Evolutionary conservation across 2,797 vertebrate species (phyloP).

Genomic region (Neomorphus geoffroyi): DNA sequence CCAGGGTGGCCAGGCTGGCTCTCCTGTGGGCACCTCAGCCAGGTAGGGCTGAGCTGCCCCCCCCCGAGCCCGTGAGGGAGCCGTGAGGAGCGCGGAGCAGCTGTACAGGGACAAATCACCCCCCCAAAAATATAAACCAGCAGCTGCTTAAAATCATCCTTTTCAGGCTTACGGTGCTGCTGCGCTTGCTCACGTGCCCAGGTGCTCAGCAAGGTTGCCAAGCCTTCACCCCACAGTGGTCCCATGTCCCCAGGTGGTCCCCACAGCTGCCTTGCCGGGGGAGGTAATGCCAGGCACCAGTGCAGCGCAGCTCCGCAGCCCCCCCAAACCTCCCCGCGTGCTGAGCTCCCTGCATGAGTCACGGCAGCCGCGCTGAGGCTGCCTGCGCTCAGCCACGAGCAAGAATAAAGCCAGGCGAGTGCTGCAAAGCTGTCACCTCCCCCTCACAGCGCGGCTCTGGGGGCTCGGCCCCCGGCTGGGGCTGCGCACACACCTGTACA

Average conservation of each 20-base stretch:
- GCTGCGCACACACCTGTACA: background rate
- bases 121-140: fast-evolving
- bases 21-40: fast-evolving
- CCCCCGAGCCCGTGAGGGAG: background rate
- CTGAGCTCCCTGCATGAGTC: background rate
- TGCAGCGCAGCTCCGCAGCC: background rate
- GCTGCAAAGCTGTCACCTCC: background rate
- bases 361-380: background rate
- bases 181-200: background rate
- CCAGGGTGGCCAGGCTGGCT: background rate
- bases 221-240: background rate
- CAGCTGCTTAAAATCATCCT: background rate
- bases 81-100: background rate
- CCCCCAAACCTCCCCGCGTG: background rate
- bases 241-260: background rate
- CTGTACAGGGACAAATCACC: background rate
- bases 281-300: background rate
- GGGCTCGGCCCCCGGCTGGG: background rate
- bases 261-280: fast-evolving
- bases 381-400: background rate
- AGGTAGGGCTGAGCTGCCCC: background rate
- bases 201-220: background rate
- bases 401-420: background rate
- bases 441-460: background rate
- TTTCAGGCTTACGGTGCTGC: background rate